A percentile compares a stretch with the other conserved stretches of the same genome.
Conservation (phyloP, 2,113 vertebrate genomes). For the Zosterops hypoxanthus region DNA sequence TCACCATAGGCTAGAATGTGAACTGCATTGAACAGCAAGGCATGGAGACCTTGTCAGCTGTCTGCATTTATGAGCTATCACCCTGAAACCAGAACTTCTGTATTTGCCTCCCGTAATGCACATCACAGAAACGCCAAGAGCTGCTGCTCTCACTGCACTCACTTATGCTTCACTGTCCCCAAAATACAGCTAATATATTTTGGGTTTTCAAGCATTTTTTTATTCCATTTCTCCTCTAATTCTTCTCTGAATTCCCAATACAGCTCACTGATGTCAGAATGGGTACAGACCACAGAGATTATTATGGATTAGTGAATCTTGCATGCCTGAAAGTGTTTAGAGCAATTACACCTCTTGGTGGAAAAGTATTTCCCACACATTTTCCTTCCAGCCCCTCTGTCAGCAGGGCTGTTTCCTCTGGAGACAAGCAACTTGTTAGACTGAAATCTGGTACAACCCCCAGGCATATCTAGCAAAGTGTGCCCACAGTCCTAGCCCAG, state of each 20-base stretch:
- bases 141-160: not conserved
- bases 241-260: not conserved
- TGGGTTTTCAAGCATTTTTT: not conserved
- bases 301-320: not conserved
- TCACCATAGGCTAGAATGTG: not conserved
- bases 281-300: not conserved
- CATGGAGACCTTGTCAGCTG: not conserved
- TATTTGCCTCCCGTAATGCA: not conserved
- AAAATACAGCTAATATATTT: not conserved
- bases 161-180: not conserved
- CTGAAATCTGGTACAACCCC: not conserved
- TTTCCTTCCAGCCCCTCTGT: not conserved
- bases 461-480: fast-evolving
- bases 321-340: not conserved
- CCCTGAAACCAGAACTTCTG: not conserved
- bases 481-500: not conserved
- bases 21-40: not conserved
- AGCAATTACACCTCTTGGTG: not conserved
- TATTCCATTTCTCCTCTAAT: not conserved
- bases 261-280: not conserved
- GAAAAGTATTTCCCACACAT: not conserved
- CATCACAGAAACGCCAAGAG: not conserved
- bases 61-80: not conserved
- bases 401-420: not conserved
- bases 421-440: not conserved